These are phyloP conservation scores for Notocelia uddmanniana DNA, from an alignment of 2,888 invertebrate species.

Conservation along the genomic window DNA sequence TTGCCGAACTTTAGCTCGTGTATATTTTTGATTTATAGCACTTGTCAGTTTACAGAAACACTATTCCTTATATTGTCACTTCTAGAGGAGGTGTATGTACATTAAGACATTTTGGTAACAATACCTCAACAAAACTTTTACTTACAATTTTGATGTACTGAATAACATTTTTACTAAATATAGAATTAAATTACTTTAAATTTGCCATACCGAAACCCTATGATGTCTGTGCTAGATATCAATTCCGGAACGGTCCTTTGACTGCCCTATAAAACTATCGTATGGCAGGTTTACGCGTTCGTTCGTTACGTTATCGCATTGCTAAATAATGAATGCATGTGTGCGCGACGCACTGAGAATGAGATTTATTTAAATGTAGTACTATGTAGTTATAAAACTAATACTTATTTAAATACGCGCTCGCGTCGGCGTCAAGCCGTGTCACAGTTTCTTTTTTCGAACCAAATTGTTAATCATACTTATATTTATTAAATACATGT, in stretches of 20 bases:
- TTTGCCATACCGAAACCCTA: too few species aligned
- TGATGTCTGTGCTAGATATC: background rate
- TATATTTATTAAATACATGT: background rate
- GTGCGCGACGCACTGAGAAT: background rate
- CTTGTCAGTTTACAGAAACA: conserved; percentile 66
- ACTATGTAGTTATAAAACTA: too few species aligned
- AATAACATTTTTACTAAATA: too few species aligned
- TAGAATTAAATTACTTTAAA: too few species aligned
- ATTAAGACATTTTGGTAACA: conserved; percentile 5
- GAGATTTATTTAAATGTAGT: background rate
- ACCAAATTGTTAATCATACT: background rate
- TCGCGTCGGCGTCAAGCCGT: background rate
- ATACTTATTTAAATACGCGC: too few species aligned
- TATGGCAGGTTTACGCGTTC: background rate
- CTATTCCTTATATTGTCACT: conserved; percentile 48
- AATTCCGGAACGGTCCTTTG: background rate
- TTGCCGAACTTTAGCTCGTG: conserved; percentile 69
- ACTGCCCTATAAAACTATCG: background rate
- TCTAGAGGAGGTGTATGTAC: conserved; percentile 41
- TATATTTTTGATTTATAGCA: conserved; percentile 79
- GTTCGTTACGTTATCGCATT: background rate
- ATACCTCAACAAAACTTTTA: background rate
- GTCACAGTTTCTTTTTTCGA: background rate
- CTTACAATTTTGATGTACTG: background rate
- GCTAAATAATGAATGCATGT: background rate